Conservation (phyloP, 2,888 invertebrate species). For the Aplocera efformata region DNA sequence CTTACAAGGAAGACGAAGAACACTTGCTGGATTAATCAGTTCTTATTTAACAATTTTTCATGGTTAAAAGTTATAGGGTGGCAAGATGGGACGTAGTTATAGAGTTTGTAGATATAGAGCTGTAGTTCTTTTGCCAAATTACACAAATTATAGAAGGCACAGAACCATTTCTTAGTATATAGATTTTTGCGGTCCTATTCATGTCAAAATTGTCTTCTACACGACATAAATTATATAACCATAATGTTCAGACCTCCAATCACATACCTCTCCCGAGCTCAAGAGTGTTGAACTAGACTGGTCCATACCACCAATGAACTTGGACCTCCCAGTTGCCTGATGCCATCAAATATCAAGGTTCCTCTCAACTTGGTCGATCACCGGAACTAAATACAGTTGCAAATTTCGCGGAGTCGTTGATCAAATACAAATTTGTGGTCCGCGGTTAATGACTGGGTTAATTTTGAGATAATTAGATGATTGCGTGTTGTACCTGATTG, state of each 20-base stretch:
- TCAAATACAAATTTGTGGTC: slow-evolving; percentile 10
- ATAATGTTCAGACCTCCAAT: slow-evolving; percentile 5
- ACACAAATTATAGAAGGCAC: too few species aligned
- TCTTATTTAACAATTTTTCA: too few species aligned
- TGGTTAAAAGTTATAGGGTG: too few species aligned
- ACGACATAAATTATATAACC: not conserved
- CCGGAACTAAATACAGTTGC: not conserved
- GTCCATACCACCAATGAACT: not conserved
- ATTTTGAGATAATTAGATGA: slow-evolving; percentile 12
- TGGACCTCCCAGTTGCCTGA: too few species aligned
- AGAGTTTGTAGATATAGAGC: too few species aligned
- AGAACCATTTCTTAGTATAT: too few species aligned
- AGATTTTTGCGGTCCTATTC: too few species aligned
- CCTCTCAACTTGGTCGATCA: not conserved
- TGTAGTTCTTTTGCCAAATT: too few species aligned
- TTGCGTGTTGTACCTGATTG: slow-evolving; percentile 9
- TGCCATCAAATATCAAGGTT: not conserved
- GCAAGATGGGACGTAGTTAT: too few species aligned
- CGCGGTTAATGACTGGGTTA: slow-evolving; percentile 12
- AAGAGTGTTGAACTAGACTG: slow-evolving; percentile 1
- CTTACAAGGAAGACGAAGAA: too few species aligned
- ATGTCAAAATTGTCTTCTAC: too few species aligned
- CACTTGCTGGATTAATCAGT: too few species aligned
- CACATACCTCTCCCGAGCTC: not conserved
- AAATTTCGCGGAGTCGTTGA: not conserved